Base-by-base conservation (phyloP, 2,113 vertebrate genomes). In the Galemys pyrenaicus region DNA sequence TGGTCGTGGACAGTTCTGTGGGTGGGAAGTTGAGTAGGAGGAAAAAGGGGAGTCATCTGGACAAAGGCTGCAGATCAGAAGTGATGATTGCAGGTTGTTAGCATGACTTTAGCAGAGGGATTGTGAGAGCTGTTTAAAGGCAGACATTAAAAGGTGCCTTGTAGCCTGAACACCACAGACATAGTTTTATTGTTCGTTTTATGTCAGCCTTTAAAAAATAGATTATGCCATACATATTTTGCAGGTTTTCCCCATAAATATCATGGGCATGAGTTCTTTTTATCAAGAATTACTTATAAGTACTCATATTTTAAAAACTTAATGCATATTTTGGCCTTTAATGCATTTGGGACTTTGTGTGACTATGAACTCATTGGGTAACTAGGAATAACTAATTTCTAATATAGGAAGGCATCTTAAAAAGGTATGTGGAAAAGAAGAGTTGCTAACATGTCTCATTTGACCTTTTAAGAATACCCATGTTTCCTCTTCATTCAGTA, bases 301-400 rank as follows among this genome's bases (percentile, higher is more conserved):
- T 90, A 46, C 62, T 94, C 44, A 26, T n/a, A n/a, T n/a, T 71
- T 87, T 67, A 2, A 7, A 79, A 87, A 78, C n/a, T 46, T 78
- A 78, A 70, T 54, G 26, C 1, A 54, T 64, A 70, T 87, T 84
- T 64, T n/a, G n/a, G n/a, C n/a, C n/a, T n/a, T n/a, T n/a, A n/a
- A n/a, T n/a, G 8, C 1, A 10, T 87, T 95, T 92, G 70, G 37
- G 16, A 39, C 51, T 78, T 78, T 58, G 54, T 30, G 9, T 93
- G 30, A 37, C 24, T 70, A 30, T 83, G n/a, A 74, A 39, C 16
- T 64, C 22, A 71, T 68, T 62, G 15, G 24, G 28, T 74, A 30
- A 44, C 86, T 93, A 65, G 15, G 32, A 65, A 65, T 65, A 65
- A 49, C 30, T 41, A 39, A 9, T 92, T 91, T 93, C 56, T 92